Conservation (phyloP, 2,797 vertebrate species). For the Spheniscus humboldti region DNA sequence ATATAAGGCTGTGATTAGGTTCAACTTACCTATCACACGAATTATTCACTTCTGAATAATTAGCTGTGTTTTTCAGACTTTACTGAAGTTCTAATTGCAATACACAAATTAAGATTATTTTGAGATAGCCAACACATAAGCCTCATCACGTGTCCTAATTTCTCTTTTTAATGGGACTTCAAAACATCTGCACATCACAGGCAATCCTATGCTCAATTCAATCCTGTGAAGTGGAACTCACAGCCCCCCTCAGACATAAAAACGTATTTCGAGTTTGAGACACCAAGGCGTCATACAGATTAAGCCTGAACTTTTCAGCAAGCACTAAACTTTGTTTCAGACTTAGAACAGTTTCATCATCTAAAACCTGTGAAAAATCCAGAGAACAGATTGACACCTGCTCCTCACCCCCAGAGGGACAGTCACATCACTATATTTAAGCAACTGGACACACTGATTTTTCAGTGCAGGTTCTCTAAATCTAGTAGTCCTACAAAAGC, state of each 20-base stretch:
- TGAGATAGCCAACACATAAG: background rate
- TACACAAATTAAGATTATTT: background rate
- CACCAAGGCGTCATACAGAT: background rate
- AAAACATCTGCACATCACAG: background rate
- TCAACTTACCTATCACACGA: background rate
- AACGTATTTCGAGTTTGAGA: background rate
- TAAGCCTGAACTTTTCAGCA: background rate
- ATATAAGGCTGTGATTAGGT: background rate
- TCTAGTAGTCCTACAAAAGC: background rate
- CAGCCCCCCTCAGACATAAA: background rate
- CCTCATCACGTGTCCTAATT: background rate
- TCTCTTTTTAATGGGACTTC: background rate
- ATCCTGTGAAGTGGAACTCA: background rate
- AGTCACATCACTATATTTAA: background rate
- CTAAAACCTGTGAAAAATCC: background rate
- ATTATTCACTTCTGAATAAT: background rate
- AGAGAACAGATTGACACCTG: background rate
- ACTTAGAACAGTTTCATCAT: background rate
- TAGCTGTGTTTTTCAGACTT: background rate
- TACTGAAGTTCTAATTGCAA: background rate
- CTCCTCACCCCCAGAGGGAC: background rate
- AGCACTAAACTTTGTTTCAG: background rate
- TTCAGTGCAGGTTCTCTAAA: background rate
- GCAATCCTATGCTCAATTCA: background rate
- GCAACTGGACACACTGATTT: background rate